Evolutionary conservation across 2,888 invertebrate genomes (phyloP).

Genomic region (Odontomyia ornata): DNA sequence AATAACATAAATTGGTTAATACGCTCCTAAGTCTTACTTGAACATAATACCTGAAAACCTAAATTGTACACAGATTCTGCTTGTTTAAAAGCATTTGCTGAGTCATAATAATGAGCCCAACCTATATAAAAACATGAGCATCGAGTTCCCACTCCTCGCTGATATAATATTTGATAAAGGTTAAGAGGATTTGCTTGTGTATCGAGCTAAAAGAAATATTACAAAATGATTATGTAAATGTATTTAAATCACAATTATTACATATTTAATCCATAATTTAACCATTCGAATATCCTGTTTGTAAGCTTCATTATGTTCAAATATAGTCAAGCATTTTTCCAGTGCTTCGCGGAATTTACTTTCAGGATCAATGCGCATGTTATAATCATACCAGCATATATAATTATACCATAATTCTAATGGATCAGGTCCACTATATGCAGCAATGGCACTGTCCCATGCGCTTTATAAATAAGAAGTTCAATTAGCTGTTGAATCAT

Average conservation of each 20-base stretch:
- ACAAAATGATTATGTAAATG: not conserved
- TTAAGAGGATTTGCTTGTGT: constrained; percentile 79
- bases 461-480: constrained; percentile 66
- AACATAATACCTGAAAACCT: constrained; percentile 72
- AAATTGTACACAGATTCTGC: constrained; percentile 85
- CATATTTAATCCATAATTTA: constrained; percentile 92
- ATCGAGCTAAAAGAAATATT: constrained; percentile 70
- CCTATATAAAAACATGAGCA: constrained; percentile 86
- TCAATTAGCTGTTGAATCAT: not conserved
- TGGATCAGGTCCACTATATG: constrained; percentile 88
- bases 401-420: constrained; percentile 90
- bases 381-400: constrained; percentile 92
- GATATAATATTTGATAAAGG: constrained; percentile 83
- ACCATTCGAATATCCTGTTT: constrained; percentile 87
- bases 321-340: constrained; percentile 82
- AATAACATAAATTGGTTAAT: too few species aligned
- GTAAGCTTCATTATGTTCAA: constrained; percentile 83
- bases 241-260: constrained; percentile 66
- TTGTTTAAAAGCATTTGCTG: constrained; percentile 80
- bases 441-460: constrained; percentile 83
- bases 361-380: constrained; percentile 77
- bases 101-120: constrained; percentile 90
- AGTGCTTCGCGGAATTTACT: constrained; percentile 88
- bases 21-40: too few species aligned
- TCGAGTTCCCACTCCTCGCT: constrained; percentile 81